These are phyloP conservation scores for Gobio gobio DNA, from an alignment of 2,113 vertebrate species.

Conservation along the genomic window DNA sequence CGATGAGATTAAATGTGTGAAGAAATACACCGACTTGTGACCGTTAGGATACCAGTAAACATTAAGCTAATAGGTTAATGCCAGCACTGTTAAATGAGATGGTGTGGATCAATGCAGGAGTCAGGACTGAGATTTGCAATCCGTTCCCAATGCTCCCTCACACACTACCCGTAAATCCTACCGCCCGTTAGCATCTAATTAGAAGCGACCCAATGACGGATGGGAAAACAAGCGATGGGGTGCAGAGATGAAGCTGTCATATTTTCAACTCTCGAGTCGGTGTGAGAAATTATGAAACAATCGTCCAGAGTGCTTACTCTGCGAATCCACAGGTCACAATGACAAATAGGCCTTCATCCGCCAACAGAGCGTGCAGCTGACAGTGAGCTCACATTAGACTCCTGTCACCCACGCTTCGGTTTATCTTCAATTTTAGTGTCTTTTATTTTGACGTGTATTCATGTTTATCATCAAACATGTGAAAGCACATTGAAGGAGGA, in stretches of 20 bases:
- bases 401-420: neutral
- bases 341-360: neutral
- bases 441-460: too few relatives aligned
- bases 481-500: too few relatives aligned
- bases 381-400: neutral
- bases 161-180: conserved; percentile 69
- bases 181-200: conserved; percentile 65
- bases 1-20: neutral
- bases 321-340: neutral
- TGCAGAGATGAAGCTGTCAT: conserved; percentile 60
- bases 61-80: conserved; percentile 72
- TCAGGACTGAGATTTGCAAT: conserved; percentile 63
- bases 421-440: neutral
- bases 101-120: conserved; percentile 68
- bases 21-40: neutral
- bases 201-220: conserved; percentile 54
- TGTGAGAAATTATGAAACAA: conserved; percentile 14
- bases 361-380: neutral
- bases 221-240: conserved; percentile 36
- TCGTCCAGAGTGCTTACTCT: neutral
- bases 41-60: conserved; percentile 52
- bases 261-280: neutral
- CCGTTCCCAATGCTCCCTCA: conserved; percentile 67
- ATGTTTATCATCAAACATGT: too few relatives aligned
- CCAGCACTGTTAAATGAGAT: conserved; percentile 71